Evolutionary conservation across 2,797 vertebrate genomes (phyloP).

Genomic region (Tenualosa ilisha): DNA sequence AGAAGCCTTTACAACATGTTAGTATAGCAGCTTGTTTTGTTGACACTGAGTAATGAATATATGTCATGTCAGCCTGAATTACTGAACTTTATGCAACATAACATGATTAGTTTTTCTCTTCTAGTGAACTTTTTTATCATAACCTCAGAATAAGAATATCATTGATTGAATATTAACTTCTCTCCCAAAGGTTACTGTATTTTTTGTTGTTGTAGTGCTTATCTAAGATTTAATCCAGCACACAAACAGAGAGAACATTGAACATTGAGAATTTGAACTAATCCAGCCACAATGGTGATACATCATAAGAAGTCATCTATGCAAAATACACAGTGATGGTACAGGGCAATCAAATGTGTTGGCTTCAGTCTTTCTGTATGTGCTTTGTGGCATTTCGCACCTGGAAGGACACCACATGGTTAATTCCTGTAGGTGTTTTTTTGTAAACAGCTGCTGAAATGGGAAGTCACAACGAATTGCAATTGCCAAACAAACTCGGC

Average conservation of each 20-base stretch:
- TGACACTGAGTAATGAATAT: background rate
- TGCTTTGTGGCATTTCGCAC: background rate
- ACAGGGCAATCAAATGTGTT: background rate
- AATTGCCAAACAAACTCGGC: background rate
- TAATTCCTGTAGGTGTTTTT: background rate
- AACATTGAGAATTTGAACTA: background rate
- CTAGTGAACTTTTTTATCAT: background rate
- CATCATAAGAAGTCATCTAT: background rate
- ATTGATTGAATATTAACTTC: background rate
- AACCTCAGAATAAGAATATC: background rate
- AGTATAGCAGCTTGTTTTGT: background rate
- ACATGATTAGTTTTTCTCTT: background rate
- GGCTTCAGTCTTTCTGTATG: background rate
- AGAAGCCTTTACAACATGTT: background rate
- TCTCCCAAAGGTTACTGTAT: background rate
- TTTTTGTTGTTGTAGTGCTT: background rate
- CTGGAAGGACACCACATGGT: too few relatives aligned
- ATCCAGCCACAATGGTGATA: background rate
- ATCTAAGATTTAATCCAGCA: background rate
- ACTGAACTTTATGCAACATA: background rate
- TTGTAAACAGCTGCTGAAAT: background rate
- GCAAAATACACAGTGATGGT: background rate
- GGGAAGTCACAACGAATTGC: background rate
- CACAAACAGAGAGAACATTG: background rate
- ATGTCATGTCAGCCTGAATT: background rate